A percentile compares a stretch with the other conserved stretches of the same genome.
Evolutionary conservation across 2,797 vertebrate species (phyloP).

Genomic region (Huso huso): DNA sequence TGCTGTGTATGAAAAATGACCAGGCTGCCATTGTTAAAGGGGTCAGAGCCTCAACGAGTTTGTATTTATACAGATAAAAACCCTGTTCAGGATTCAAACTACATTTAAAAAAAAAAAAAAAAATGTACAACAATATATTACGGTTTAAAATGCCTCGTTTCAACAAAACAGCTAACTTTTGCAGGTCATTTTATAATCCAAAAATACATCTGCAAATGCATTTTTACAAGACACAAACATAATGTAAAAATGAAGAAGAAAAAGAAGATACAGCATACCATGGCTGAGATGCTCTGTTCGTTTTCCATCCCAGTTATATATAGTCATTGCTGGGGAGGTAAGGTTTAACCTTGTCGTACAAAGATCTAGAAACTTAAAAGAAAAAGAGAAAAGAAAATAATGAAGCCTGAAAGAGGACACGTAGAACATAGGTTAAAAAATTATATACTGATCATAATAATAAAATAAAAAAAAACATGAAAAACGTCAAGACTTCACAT

Average conservation of each 20-base stretch:
- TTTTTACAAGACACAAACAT: neutral
- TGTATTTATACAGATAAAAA: too few species aligned
- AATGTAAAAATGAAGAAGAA: conserved; percentile 4
- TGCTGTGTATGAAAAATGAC: conserved; percentile 1
- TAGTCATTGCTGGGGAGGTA: conserved; percentile 23
- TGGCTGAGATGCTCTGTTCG: conserved; percentile 28
- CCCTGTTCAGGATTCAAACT: too few species aligned
- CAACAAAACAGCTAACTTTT: too few species aligned
- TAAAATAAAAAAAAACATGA: conserved; percentile 20
- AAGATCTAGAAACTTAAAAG: conserved; percentile 35
- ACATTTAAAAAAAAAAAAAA: too few species aligned
- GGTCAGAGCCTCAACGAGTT: too few species aligned
- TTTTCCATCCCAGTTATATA: conserved; percentile 28
- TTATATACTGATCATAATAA: conserved; percentile 5
- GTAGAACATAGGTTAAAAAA: neutral
- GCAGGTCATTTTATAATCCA: too few species aligned
- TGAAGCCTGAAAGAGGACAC: conserved; percentile 3
- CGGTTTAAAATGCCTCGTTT: too few species aligned
- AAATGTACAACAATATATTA: too few species aligned
- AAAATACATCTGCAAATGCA: too few species aligned
- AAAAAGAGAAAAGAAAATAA: conserved; percentile 20
- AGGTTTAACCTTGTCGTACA: conserved; percentile 31
- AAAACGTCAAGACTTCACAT: conserved; percentile 21
- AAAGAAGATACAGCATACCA: conserved; percentile 23
- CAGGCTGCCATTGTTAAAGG: neutral